phyloP scores from a whole-genome alignment of 2,888 invertebrate genomes.

The Sarcophaga rosellei region DNA sequence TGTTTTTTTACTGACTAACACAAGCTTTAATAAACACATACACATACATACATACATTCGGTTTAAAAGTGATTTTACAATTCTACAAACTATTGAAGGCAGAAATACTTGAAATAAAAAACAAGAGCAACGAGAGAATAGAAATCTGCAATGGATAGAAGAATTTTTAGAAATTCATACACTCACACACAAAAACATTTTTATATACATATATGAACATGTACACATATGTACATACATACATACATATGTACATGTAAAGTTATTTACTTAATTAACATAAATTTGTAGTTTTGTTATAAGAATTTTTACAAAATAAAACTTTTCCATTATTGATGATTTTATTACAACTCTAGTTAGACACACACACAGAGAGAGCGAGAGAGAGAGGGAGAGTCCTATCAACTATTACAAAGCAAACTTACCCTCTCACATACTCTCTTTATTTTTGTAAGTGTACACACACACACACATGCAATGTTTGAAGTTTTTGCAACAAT shows the following conservation, averaged over 20 bases:
- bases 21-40: not conserved
- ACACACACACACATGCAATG: too few relatives aligned
- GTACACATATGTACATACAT: too few relatives aligned
- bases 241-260: conserved; percentile 35
- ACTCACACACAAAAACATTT: too few relatives aligned
- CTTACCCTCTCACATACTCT: too few relatives aligned
- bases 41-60: not conserved
- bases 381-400: too few relatives aligned
- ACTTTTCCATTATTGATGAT: conserved; percentile 58
- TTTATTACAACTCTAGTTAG: conserved; percentile 10
- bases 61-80: too few relatives aligned
- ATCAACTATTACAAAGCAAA: too few relatives aligned
- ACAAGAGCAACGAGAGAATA: not conserved
- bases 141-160: not conserved
- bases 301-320: conserved; percentile 50
- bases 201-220: too few relatives aligned
- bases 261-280: conserved; percentile 67
- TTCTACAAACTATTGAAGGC: not conserved
- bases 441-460: too few relatives aligned
- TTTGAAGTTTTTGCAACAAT: too few relatives aligned
- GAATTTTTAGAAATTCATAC: too few relatives aligned
- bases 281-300: conserved; percentile 63
- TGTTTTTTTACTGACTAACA: not conserved
- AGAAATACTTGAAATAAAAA: not conserved
- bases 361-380: not conserved